Conservation (phyloP, 2,797 vertebrate species). For the Lacerta agilis region DNA sequence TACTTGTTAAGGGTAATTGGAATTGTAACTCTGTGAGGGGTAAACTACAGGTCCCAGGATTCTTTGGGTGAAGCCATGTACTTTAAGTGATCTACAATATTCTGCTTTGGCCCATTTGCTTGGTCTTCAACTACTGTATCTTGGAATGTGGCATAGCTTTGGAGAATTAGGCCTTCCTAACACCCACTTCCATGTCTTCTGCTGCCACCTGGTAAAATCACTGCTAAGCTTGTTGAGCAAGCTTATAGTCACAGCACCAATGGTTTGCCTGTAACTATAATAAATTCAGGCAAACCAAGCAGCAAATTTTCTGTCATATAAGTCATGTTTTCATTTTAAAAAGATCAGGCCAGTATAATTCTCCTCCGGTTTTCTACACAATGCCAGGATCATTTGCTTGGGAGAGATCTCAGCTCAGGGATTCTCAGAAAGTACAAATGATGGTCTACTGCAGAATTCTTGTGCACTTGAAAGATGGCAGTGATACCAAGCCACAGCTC, state of each 20-base stretch:
- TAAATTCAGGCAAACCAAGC: slow-evolving; percentile 56
- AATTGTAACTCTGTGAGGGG: too few species aligned
- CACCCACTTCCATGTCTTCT: fast-evolving
- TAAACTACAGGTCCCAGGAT: too few species aligned
- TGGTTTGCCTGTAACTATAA: neutral
- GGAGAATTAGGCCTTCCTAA: slow-evolving; percentile 38
- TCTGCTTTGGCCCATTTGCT: neutral
- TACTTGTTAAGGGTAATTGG: too few species aligned
- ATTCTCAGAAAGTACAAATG: slow-evolving; percentile 12
- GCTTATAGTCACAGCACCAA: neutral
- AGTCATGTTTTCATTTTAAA: slow-evolving; percentile 25
- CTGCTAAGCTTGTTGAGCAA: neutral
- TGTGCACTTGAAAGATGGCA: neutral
- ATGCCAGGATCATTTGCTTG: neutral
- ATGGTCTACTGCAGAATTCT: neutral
- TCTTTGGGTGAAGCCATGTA: too few species aligned
- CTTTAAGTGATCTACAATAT: neutral
- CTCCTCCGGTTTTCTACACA: slow-evolving; percentile 11
- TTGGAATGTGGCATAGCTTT: slow-evolving; percentile 42
- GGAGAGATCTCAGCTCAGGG: neutral
- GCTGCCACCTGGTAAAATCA: neutral
- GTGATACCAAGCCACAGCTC: neutral
- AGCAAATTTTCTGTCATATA: slow-evolving; percentile 39
- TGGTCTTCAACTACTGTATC: slow-evolving; percentile 25
- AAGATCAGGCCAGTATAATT: neutral